Conservation (phyloP, 2,888 invertebrate genomes). For the Eupithecia tripunctaria region DNA sequence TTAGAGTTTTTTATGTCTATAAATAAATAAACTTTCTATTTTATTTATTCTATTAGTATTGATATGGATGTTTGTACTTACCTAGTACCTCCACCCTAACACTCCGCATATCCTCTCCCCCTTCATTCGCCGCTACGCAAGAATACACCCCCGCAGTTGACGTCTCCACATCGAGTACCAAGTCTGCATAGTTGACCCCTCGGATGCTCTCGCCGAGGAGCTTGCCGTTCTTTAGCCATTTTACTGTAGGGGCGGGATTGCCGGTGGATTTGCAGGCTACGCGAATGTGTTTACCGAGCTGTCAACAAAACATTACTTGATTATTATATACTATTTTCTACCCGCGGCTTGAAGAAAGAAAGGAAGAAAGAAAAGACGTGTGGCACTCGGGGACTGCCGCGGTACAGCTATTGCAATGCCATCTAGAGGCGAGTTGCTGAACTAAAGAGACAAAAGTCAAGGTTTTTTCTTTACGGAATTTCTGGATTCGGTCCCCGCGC, state of each 20-base stretch:
- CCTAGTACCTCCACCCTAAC: constrained; percentile 73
- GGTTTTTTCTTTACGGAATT: too few species aligned
- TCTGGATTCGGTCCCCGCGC: too few species aligned
- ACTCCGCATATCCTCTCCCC: constrained; percentile 71
- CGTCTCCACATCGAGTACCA: constrained; percentile 57
- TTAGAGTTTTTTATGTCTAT: too few species aligned
- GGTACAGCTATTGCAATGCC: too few species aligned
- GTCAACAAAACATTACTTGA: constrained; percentile 10
- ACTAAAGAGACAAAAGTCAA: too few species aligned
- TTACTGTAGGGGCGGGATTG: constrained; percentile 82
- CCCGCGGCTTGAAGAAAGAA: too few species aligned
- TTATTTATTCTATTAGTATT: too few species aligned
- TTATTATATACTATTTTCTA: too few species aligned
- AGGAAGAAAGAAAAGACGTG: too few species aligned
- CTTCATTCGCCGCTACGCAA: constrained; percentile 84
- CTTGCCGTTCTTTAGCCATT: constrained; percentile 83
- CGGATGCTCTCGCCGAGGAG: constrained; percentile 52
- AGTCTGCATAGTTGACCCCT: constrained; percentile 63
- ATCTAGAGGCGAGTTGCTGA: too few species aligned
- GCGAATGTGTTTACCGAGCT: constrained; percentile 63
- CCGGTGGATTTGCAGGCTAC: constrained; percentile 84
- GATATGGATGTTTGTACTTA: constrained; percentile 47
- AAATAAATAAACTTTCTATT: too few species aligned
- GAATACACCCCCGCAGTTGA: constrained; percentile 78
- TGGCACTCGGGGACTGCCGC: too few species aligned